Base-by-base conservation (phyloP, 2,888 invertebrate genomes). In the Coelogynopora nodosa region DNA sequence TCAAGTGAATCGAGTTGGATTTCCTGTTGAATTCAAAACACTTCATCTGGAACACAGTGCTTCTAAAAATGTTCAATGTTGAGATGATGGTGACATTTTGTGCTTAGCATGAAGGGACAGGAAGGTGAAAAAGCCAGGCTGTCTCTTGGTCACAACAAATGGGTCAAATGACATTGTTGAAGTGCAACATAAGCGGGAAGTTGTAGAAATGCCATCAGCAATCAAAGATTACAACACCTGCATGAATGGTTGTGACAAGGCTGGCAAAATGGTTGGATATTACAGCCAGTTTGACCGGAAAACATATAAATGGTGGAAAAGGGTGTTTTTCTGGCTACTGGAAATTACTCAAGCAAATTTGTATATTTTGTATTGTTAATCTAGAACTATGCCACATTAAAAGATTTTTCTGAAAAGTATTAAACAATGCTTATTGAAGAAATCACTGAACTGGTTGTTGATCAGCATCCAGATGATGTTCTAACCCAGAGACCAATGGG, bases 391-490 rank as follows among this genome's bases (percentile, higher is more conserved):
- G 80, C 28, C 80, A 80, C 28, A 26, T 23, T 5, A n/a, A 80
- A 80, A 80, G 2, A 26, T 26, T 80, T 80, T 27, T 5, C 80
- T 80, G 28, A 80, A 80, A 80, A 80, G 80, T 27, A 80, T 80
- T 10, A 80, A 80, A 80, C 80, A 80, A 26, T 80, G 28, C 80
- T 80, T 26, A 80, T 80, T 80, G 80, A 80, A 80, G 5, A 80
- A 80, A 80, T 27, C 28, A 80, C 28, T n/a, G 5, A 80, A 26
- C 80, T 80, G 2, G 80, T 80, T 27, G 80, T 80, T 5, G n/a
- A 27, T 80, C 80, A 80, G 80, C 80, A 80, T 80, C 80, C 80
- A 80, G 80, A 80, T 80, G 80, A 80, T 27, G 28, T 84, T 84
- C 80, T 84, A 74, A 81, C 13, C 2, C 28, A n/a, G 30, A 83